Conservation (phyloP, 2,113 vertebrate species). For the Pheucticus melanocephalus region DNA sequence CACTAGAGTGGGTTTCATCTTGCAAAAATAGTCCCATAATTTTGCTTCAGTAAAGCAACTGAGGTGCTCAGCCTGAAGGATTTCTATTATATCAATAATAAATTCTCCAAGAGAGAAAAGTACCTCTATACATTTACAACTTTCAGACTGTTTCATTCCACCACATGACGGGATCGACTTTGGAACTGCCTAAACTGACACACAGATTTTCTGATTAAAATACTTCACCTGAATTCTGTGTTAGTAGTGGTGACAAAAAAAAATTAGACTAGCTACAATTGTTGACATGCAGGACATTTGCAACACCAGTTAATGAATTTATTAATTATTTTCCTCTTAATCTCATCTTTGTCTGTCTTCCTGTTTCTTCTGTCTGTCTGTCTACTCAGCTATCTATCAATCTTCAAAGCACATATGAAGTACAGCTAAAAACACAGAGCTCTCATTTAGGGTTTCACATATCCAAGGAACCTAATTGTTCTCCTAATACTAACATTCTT, state of each 20-base stretch:
- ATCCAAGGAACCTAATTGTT: neutral
- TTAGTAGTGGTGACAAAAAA: neutral
- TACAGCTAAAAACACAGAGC: neutral
- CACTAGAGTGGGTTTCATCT: neutral
- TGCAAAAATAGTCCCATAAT: neutral
- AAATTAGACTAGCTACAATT: neutral
- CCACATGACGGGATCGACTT: neutral
- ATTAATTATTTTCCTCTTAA: neutral
- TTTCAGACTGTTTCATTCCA: neutral
- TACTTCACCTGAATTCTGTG: fast-evolving
- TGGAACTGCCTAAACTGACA: neutral
- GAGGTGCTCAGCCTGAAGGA: neutral
- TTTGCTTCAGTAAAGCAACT: neutral
- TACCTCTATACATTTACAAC: neutral
- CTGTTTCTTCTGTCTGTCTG: neutral
- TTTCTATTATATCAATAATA: neutral
- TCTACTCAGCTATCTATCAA: neutral
- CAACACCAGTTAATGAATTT: neutral
- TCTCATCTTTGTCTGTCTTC: neutral
- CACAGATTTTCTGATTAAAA: neutral
- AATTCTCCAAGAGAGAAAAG: neutral
- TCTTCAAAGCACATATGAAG: neutral
- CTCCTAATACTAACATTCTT: neutral
- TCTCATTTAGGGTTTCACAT: neutral
- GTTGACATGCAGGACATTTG: neutral